Evolutionary conservation across 2,113 vertebrate genomes (phyloP).

Genomic region (Rattus norvegicus): DNA sequence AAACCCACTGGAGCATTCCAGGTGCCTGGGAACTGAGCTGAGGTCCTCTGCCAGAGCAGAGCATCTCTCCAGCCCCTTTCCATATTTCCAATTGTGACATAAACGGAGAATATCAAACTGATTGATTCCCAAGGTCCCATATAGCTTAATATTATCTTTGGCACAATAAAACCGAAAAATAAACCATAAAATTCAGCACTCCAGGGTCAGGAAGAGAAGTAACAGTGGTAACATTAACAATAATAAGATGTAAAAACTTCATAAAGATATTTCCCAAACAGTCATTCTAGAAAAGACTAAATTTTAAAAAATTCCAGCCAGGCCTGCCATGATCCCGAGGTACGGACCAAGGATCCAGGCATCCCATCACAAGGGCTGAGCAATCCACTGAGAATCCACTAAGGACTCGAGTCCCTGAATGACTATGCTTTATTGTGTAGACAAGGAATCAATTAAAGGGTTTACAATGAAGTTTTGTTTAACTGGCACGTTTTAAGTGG

Average conservation of each 20-base stretch:
- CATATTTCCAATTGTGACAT: conserved; percentile 50
- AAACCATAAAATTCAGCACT: conserved; percentile 24
- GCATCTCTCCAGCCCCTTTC: neutral
- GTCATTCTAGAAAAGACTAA: conserved; percentile 33
- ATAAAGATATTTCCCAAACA: conserved; percentile 48
- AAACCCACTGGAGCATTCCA: neutral
- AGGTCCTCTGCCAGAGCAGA: neutral
- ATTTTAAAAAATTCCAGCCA: neutral
- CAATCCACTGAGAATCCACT: conserved; percentile 15
- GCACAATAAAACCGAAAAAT: conserved; percentile 38
- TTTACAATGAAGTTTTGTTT: conserved; percentile 75
- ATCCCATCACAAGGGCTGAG: conserved; percentile 11
- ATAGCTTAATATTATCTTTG: conserved; percentile 45
- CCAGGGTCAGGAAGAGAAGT: conserved; percentile 40
- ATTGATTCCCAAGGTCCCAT: conserved; percentile 39
- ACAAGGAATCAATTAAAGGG: conserved; percentile 71
- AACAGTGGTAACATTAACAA: conserved; percentile 48
- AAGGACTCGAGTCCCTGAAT: conserved; percentile 65
- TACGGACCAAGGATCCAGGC: neutral
- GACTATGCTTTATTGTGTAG: conserved; percentile 51
- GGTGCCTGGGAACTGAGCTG: neutral
- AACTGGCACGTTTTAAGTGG: conserved; percentile 78
- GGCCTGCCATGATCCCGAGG: conserved; percentile 13
- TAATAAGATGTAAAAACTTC: conserved; percentile 42
- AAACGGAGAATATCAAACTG: conserved; percentile 39